Evolutionary conservation across 1,140 invertebrate genomes (phyloP).

Genomic region (Apis laboriosa): DNA sequence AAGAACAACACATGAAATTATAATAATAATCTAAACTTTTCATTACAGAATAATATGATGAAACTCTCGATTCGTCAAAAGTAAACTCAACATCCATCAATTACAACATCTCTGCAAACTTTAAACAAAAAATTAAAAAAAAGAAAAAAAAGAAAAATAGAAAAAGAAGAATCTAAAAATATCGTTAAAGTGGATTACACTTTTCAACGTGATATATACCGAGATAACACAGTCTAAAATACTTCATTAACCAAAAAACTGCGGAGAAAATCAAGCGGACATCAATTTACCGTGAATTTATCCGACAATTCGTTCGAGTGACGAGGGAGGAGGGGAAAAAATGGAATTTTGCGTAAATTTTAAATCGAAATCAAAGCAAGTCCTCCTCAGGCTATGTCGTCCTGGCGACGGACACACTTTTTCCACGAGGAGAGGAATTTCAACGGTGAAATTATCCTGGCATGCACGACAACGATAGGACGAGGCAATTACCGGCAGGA

Average conservation of each 20-base stretch:
- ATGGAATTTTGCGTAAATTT: constrained; percentile 23
- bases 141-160: not conserved
- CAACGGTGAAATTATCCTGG: constrained; percentile 17
- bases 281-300: constrained; percentile 2
- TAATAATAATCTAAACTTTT: too few relatives aligned
- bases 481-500: constrained; percentile 44
- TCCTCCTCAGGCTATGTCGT: constrained; percentile 2
- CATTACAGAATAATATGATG: too few relatives aligned
- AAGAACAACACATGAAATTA: too few relatives aligned
- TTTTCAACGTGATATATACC: not conserved
- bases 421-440: constrained; percentile 3
- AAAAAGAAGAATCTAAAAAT: not conserved
- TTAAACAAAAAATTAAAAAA: not conserved
- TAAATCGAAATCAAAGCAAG: not conserved
- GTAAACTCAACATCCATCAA: not conserved
- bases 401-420: not conserved
- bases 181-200: not conserved
- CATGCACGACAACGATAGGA: constrained; percentile 19
- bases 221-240: not conserved
- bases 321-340: not conserved
- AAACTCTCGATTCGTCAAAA: not conserved
- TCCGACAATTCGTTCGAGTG: not conserved
- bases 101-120: not conserved
- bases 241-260: not conserved
- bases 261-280: not conserved